These are phyloP conservation scores for Dipodomys merriami DNA, from an alignment of 2,113 vertebrate species.

Conservation along the genomic window DNA sequence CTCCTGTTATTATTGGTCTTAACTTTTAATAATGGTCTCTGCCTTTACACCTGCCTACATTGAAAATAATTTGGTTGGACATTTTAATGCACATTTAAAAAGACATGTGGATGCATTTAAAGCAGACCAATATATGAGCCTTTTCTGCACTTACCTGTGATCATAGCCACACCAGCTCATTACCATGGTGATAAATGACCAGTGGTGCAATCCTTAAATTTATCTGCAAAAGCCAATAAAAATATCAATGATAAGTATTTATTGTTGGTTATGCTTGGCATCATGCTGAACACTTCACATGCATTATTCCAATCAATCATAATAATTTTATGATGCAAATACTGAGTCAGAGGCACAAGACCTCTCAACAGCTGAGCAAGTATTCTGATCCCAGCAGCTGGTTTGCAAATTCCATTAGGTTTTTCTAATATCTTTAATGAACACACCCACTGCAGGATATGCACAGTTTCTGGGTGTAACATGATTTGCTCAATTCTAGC, in stretches of 20 bases:
- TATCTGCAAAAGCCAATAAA: conserved; percentile 37
- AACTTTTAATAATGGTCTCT: conserved; percentile 20
- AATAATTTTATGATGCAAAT: neutral
- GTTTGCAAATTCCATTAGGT: neutral
- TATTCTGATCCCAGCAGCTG: neutral
- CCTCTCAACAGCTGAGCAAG: neutral
- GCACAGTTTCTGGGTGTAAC: neutral
- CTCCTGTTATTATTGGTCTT: neutral
- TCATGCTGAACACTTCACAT: neutral
- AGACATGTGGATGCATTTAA: neutral
- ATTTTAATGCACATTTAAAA: conserved; percentile 33
- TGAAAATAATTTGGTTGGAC: neutral
- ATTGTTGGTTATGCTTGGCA: neutral
- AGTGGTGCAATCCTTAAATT: conserved; percentile 19
- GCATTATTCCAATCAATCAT: neutral
- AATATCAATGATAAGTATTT: conserved; percentile 29
- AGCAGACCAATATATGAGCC: neutral
- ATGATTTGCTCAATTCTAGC: neutral
- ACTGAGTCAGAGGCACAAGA: neutral
- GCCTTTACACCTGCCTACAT: neutral
- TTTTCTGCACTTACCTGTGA: neutral
- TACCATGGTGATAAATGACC: conserved; percentile 32
- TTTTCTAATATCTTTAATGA: neutral
- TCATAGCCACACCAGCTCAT: neutral
- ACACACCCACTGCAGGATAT: neutral